Evolutionary conservation across 1,140 invertebrate species (phyloP).

Genomic region (Eumaeus atala): DNA sequence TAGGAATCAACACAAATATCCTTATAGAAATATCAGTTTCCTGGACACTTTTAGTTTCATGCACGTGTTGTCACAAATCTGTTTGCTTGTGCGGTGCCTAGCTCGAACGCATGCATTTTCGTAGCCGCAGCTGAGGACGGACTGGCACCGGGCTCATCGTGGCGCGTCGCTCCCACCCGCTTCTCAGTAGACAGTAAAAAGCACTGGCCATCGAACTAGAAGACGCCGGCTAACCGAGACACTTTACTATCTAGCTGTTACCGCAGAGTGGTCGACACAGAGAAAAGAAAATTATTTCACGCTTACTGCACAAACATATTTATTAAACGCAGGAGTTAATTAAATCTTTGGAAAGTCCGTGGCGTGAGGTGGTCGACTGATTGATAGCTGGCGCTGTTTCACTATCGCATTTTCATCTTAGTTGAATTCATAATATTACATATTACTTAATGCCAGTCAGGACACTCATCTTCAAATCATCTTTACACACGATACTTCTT

Average conservation of each 20-base stretch:
- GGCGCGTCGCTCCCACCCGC: slow-evolving; percentile 23
- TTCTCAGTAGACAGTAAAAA: slow-evolving; percentile 22
- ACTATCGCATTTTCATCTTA: slow-evolving; percentile 60
- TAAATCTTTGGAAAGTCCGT: slow-evolving; percentile 62
- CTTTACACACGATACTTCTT: background rate
- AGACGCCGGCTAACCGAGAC: slow-evolving; percentile 39
- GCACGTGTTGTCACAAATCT: slow-evolving; percentile 24
- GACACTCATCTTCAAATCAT: background rate
- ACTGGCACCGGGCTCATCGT: slow-evolving; percentile 39
- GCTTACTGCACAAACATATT: slow-evolving; percentile 62
- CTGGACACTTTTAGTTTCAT: slow-evolving; percentile 21
- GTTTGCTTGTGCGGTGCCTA: slow-evolving; percentile 64
- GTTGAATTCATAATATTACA: slow-evolving; percentile 30
- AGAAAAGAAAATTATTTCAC: slow-evolving; percentile 71
- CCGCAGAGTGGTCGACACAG: slow-evolving; percentile 30
- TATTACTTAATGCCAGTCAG: slow-evolving; percentile 30
- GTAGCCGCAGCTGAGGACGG: slow-evolving; percentile 31
- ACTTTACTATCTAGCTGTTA: slow-evolving; percentile 43
- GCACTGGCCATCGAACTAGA: slow-evolving; percentile 23
- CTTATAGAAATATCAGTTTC: slow-evolving; percentile 4
- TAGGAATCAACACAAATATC: background rate
- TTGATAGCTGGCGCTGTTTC: slow-evolving; percentile 39
- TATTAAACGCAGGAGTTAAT: slow-evolving; percentile 66
- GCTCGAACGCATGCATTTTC: slow-evolving; percentile 64
- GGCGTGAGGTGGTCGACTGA: slow-evolving; percentile 42